These are phyloP conservation scores for Periophthalmus modestus DNA, from an alignment of 2,113 vertebrate species.

Conservation along the genomic window DNA sequence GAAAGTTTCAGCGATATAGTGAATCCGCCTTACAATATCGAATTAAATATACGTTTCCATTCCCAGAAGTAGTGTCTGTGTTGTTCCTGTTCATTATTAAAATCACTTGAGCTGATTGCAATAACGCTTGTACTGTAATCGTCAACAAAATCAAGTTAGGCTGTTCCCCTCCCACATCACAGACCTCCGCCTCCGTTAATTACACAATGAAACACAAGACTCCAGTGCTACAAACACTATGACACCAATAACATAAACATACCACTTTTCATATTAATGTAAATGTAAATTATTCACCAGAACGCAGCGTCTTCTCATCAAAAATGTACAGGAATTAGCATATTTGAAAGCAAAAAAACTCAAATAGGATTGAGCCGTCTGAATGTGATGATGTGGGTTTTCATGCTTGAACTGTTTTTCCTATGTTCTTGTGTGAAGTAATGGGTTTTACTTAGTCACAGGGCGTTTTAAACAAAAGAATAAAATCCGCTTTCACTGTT, in stretches of 20 bases:
- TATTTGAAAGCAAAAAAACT: constrained; percentile 17
- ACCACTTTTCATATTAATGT: not conserved
- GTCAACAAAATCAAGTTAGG: constrained; percentile 1
- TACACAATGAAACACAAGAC: constrained; percentile 18
- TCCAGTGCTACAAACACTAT: constrained; percentile 7
- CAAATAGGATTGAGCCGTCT: constrained; percentile 28
- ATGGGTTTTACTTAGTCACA: constrained; percentile 17
- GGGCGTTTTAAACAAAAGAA: constrained; percentile 16
- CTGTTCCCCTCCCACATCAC: constrained; percentile 5
- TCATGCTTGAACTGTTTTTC: constrained; percentile 5
- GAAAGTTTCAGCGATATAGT: not conserved
- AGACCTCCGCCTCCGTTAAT: constrained; percentile 9
- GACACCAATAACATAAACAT: not conserved
- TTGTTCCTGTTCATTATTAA: not conserved
- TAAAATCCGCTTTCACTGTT: constrained; percentile 4
- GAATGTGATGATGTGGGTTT: constrained; percentile 18
- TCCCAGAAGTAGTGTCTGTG: not conserved
- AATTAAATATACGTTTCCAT: not conserved
- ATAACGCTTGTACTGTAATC: not conserved
- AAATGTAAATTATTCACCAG: constrained; percentile 4
- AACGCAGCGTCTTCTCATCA: not conserved
- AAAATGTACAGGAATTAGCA: constrained; percentile 1
- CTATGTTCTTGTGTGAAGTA: constrained; percentile 9
- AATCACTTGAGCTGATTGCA: constrained; percentile 16
- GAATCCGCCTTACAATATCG: not conserved